Base-by-base conservation (phyloP, 2,113 vertebrate genomes). In the Psettodes erumei region DNA sequence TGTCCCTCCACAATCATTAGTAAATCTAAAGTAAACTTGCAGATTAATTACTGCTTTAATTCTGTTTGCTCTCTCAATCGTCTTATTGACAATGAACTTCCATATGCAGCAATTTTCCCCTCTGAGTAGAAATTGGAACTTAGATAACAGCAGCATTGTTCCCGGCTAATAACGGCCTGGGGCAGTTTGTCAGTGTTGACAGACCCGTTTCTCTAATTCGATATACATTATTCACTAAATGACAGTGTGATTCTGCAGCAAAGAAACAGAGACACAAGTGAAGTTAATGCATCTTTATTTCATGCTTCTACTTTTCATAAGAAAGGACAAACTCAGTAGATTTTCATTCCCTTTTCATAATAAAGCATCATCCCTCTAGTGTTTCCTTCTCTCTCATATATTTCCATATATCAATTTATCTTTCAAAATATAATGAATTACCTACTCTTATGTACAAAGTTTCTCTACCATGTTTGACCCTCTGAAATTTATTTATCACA, bases 261-360 rank as follows among this genome's bases (percentile, higher is more conserved):
- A 67, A 81, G 45, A 86, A 42, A 79, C 62, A 56, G 3, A 76
- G 21, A 77, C 82, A 75, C 47, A 25, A 33, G 70, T 91, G 81
- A 84, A 85, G 85, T 90, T 91, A 83, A 92, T 94, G 89, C 89
- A 92, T 91, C 82, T 95, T 94, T 94, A 94, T 94, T 95, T 91
- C 84, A 88, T 89, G 85, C 82, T 85, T 86, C 91, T 94, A 94
- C 84, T 78, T 89, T 92, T 93, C 80, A 93, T 91, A 90, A 88
- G 91, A 91, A 91, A 94, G 81, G 81, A 91, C 85, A 90, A 83
- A 86, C 65, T 85, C 71, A 43, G 83, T 38, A 84, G 75, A 87
- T 89, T 91, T 89, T 72, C 72, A 88, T 81, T 89, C 81, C 72
- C 77, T 70, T 89, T 91, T 88, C 71, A 89, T 66, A 90, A 91